Percentiles rank a stretch among this genome's conserved stretches.
Evolutionary conservation across 1,140 invertebrate genomes (phyloP).

Genomic region (Drosophila pseudoananassae): DNA sequence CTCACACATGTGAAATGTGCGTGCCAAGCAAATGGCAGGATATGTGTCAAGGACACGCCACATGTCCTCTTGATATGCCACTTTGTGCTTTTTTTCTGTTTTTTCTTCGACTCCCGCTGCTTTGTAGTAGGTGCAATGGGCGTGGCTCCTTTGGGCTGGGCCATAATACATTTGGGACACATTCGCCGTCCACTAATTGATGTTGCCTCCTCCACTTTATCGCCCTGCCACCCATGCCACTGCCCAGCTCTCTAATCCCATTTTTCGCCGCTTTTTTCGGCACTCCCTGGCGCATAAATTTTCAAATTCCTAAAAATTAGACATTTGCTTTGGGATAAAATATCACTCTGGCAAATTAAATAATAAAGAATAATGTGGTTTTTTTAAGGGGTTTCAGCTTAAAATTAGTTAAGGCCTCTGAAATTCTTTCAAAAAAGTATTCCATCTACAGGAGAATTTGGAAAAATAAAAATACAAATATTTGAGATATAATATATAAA

Average conservation of each 20-base stretch:
- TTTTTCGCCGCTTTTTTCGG: conserved; percentile 37
- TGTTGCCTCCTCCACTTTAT: conserved; percentile 53
- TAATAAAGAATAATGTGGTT: not conserved
- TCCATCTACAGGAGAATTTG: too few relatives aligned
- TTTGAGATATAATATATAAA: too few relatives aligned
- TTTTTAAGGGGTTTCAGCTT: too few relatives aligned
- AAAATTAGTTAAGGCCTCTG: too few relatives aligned
- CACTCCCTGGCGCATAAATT: conserved; percentile 58
- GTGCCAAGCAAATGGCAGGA: conserved; percentile 57
- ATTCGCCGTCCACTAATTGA: conserved; percentile 74
- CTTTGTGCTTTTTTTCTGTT: not conserved
- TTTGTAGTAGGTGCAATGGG: conserved; percentile 35
- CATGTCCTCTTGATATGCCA: conserved; percentile 1
- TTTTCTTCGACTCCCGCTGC: not conserved
- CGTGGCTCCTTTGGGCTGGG: conserved; percentile 28
- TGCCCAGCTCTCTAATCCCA: not conserved
- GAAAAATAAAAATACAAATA: too few relatives aligned
- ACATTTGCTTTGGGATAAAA: not conserved
- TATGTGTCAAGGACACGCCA: conserved; percentile 77
- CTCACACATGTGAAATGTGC: conserved; percentile 30
- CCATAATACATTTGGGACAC: conserved; percentile 62
- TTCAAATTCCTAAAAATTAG: conserved; percentile 7
- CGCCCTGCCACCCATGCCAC: not conserved
- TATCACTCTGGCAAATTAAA: conserved; percentile 11
- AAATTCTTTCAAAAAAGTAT: too few relatives aligned